Evolutionary conservation across 2,113 vertebrate species (phyloP).

Genomic region (Prunella fulvescens): DNA sequence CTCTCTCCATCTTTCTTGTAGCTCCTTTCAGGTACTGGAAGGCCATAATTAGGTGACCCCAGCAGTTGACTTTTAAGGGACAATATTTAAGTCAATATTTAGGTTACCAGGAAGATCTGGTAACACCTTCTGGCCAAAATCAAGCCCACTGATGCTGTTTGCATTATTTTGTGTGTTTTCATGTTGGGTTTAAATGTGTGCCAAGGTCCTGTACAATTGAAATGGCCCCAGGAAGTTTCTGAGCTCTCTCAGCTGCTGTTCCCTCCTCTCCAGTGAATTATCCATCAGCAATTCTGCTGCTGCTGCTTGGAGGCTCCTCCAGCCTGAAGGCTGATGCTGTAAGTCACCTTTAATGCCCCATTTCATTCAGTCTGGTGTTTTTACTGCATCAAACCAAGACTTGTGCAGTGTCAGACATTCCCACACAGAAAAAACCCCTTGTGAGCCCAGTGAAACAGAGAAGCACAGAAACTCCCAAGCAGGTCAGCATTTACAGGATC

Average conservation of each 20-base stretch:
- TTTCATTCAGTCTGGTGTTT: not conserved
- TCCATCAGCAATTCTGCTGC: not conserved
- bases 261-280: not conserved
- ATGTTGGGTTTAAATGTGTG: not conserved
- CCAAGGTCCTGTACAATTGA: accelerated
- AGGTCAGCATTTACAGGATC: not conserved
- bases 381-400: not conserved
- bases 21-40: not conserved
- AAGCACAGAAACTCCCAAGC: not conserved
- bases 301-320: not conserved
- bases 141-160: not conserved
- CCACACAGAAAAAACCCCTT: not conserved
- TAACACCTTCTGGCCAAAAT: not conserved
- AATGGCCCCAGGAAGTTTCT: not conserved
- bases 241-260: not conserved
- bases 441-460: not conserved
- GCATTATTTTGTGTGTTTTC: not conserved
- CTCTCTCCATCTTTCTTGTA: not conserved
- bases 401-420: not conserved
- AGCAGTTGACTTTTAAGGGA: not conserved
- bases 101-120: not conserved
- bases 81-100: not conserved
- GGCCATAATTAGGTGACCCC: not conserved
- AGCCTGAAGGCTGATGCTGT: not conserved
- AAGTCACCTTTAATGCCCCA: not conserved